Evolutionary conservation across 2,113 vertebrate genomes (phyloP), one percentile per base, ranked within the genome.

Genomic region (Thalassoma bifasciatum): DNA sequence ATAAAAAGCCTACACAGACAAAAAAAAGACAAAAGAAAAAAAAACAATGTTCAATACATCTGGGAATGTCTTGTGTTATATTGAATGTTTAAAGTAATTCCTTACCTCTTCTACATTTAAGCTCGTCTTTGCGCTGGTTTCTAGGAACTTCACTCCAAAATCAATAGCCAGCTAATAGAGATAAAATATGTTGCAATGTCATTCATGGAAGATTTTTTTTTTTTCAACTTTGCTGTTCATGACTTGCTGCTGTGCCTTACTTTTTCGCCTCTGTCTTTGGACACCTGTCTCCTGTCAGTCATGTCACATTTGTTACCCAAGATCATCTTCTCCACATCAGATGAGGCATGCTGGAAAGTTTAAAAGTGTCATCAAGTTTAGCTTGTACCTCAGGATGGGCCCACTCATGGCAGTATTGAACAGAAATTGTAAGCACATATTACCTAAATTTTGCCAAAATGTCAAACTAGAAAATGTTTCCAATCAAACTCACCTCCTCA

Each of bases 241-340:
- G 40, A 74, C 10, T 4, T 3, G 26, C 61, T 56, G 67, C 40
- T 44, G 36, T 47, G 2, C 78, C 85, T 93, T 89, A 99, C 98
- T 93, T 98, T 99, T 82, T 98, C 97, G 14, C 98, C 97, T 87
- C 96, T 95, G 90, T 99, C 98, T 93, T 96, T 97, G 22, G 98
- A 98, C 76, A 99, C 98, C 93, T 99, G 98, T 93, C 98, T 96
- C 91, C 94, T 97, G 81, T 99, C 97, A 83, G 96, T 96, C 97
- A 99, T 98, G 88, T 99, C 98, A 72, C 96, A 99, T 87, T 99
- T 99, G 91, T 99, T 99, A 22, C 97, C 98, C 72, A 99, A 89
- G 89, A 99, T 94, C 96, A 99, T 98, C 82, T 96, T 96, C 92
- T 99, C 98, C 40, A 99, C 97, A 56, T 99, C 98, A 36, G 97